Evolutionary conservation across 1,140 invertebrate genomes (phyloP).

Genomic region (Eupristina koningsbergeri): DNA sequence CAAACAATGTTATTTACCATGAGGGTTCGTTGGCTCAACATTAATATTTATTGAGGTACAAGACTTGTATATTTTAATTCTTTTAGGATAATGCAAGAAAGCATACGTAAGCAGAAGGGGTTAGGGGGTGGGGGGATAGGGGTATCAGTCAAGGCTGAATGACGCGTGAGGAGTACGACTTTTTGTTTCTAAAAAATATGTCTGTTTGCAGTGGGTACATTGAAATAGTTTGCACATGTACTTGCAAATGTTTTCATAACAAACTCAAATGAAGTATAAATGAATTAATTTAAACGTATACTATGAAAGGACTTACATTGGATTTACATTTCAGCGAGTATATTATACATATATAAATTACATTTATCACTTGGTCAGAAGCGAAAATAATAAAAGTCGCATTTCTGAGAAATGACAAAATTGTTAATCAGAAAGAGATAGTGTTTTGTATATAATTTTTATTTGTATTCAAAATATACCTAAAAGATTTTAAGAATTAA

Average conservation of each 20-base stretch:
- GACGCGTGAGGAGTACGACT: neutral
- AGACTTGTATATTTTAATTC: neutral
- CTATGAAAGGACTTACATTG: neutral
- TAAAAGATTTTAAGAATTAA: too few species aligned
- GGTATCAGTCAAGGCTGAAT: neutral
- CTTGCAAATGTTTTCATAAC: neutral
- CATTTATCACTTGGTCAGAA: neutral
- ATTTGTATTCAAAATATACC: too few species aligned
- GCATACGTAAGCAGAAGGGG: neutral
- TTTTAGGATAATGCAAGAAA: neutral
- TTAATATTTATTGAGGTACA: neutral
- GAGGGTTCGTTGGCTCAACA: neutral
- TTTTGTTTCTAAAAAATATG: conserved; percentile 1
- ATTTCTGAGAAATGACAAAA: neutral
- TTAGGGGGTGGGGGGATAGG: neutral
- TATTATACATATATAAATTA: neutral
- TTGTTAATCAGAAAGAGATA: neutral
- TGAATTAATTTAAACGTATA: neutral
- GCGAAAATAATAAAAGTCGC: neutral
- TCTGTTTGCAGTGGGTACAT: neutral
- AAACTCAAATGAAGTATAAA: neutral
- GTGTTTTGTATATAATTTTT: too few species aligned
- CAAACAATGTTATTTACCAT: neutral
- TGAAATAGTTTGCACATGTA: neutral
- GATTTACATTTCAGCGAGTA: neutral